Base-by-base conservation (phyloP, 2,888 invertebrate species). In the Rambutsinella grinnellia region DNA sequence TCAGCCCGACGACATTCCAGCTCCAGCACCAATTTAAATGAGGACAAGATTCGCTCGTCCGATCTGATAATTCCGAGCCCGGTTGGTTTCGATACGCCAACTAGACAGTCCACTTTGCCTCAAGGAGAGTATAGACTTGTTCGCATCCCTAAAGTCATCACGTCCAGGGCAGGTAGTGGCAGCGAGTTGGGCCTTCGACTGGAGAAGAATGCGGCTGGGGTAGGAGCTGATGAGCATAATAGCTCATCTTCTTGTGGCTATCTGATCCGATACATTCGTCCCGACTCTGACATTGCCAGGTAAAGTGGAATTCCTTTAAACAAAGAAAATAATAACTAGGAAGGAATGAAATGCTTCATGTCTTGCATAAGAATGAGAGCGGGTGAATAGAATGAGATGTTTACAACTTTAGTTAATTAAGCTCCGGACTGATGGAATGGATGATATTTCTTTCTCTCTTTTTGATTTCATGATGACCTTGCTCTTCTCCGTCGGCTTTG, bases 261-360 rank as follows among this genome's bases (percentile, higher is more conserved):
- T 81, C 85, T 88, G 76, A 88, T 90, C 65, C 87, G 88, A 6
- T 86, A 87, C 66, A 88, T 90, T 79, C 86, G 88, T 76, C 87
- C 87, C 44, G 88, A 87, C 76, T 89, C 89, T 53, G 86, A 87
- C 51, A 88, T 89, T 8, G 86, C 87, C 83, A 88, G 88, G 89
- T 90, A 85, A 83, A 84, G 13, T 8, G 36, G 36, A 36, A 36
- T 36, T 36, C 36, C 36, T 36, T 36, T 13, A 36, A 36, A 36
- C 36, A 36, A 36, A n/a, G n/a, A n/a, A n/a, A 36, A 36, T 5
- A 36, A 36, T 13, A 36, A 49, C 49, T 10, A 8, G 49, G 19
- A 49, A 36, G 36, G 6, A 36, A 36, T 36, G 36, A 36, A 36
- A 36, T 13, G 36, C 6, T 5, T 36, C 36, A 5, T 36, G 36